Conservation (phyloP, 64 coral and sea anemone species). For the Orbicella faveolata region DNA sequence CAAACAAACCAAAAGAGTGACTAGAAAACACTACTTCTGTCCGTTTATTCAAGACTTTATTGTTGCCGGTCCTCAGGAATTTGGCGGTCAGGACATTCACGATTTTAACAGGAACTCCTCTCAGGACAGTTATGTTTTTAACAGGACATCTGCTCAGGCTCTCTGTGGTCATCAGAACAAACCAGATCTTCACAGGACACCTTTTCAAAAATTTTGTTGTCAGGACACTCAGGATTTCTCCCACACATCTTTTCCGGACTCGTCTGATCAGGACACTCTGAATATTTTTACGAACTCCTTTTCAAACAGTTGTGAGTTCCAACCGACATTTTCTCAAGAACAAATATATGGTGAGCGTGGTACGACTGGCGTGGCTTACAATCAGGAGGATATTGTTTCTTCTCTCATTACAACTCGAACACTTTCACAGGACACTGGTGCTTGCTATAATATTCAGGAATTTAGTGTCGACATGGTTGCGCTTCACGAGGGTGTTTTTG, state of each 20-base stretch:
- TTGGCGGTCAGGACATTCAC: not conserved
- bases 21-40: not conserved
- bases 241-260: not conserved
- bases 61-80: not conserved
- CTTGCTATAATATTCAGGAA: not conserved
- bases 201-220: constrained; percentile 10
- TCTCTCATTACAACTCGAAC: constrained; percentile 5
- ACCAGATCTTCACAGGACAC: not conserved
- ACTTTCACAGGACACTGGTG: constrained; percentile 1
- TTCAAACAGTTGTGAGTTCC: too few species aligned
- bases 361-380: not conserved
- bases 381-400: constrained; percentile 5
- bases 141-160: constrained; percentile 10
- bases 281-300: not conserved
- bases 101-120: not conserved
- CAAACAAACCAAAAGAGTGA: constrained; percentile 29
- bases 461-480: not conserved
- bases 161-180: constrained; percentile 1
- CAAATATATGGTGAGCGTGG: not conserved
- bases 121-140: constrained; percentile 3
- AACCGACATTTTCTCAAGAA: not conserved
- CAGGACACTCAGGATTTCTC: not conserved
- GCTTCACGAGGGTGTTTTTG: constrained; percentile 18
- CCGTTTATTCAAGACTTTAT: not conserved
- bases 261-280: not conserved